Percentiles rank a stretch among this genome's conserved stretches.
phyloP scores from a whole-genome alignment of 2,888 invertebrate species.

The Homarus gammarus region DNA sequence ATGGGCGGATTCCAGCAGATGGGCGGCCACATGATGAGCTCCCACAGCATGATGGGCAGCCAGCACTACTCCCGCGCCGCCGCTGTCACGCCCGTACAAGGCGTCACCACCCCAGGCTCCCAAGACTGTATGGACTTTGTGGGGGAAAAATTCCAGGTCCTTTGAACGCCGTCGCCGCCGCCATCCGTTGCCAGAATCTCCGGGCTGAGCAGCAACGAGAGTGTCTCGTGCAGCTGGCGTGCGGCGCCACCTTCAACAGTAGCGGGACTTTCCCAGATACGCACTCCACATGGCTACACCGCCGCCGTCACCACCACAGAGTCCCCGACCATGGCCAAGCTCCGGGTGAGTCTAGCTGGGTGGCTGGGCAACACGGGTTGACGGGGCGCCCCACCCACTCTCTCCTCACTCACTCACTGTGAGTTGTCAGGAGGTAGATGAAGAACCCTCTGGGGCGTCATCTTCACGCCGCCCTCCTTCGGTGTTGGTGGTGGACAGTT shows the following conservation, averaged over 20 bases:
- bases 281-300: neutral
- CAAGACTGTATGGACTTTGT: conserved; percentile 75
- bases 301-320: neutral
- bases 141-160: conserved; percentile 64
- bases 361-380: too few species aligned
- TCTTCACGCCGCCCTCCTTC: conserved; percentile 8
- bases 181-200: neutral
- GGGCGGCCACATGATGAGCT: conserved; percentile 65
- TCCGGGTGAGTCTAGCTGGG: neutral
- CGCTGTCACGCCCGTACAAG: conserved; percentile 56
- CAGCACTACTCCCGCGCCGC: conserved; percentile 60
- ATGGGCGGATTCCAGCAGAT: conserved; percentile 64
- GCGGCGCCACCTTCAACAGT: neutral
- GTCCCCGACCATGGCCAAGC: too few species aligned
- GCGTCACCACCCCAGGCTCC: conserved; percentile 44
- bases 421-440: conserved; percentile 41
- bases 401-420: conserved; percentile 48
- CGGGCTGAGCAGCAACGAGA: neutral
- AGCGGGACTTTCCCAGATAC: neutral
- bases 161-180: conserved; percentile 44
- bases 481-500: neutral
- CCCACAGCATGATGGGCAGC: conserved; percentile 54
- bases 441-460: neutral
- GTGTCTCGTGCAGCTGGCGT: neutral
- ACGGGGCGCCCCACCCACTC: conserved; percentile 8